Evolutionary conservation across 2,888 invertebrate species (phyloP).

Genomic region (Tanypteryx hageni): DNA sequence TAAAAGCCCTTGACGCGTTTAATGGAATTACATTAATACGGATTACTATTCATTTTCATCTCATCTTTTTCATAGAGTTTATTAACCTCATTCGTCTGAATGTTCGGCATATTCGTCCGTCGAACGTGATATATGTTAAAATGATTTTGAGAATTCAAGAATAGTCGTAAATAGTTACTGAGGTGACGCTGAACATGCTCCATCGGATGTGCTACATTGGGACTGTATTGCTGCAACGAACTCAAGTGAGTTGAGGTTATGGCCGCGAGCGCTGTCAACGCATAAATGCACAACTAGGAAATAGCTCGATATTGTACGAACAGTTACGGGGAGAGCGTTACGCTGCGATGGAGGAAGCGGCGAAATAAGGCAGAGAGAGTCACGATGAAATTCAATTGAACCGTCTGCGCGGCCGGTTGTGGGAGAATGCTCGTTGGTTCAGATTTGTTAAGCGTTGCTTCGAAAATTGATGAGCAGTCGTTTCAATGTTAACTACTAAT

Average conservation of each 20-base stretch:
- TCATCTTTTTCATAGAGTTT: too few relatives aligned
- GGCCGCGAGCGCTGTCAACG: conserved; percentile 14
- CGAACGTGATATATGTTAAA: too few relatives aligned
- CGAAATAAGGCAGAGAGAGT: neutral
- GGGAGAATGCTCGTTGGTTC: neutral
- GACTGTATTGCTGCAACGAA: neutral
- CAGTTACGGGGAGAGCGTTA: neutral
- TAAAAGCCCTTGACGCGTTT: too few relatives aligned
- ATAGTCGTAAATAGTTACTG: neutral
- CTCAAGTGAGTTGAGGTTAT: conserved; percentile 9
- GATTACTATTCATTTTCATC: too few relatives aligned
- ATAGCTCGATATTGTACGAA: conserved; percentile 22
- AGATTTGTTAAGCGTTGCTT: neutral
- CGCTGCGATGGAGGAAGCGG: neutral
- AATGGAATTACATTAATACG: too few relatives aligned
- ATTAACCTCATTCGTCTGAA: too few relatives aligned
- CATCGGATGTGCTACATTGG: neutral
- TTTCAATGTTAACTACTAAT: too few relatives aligned
- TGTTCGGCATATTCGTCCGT: too few relatives aligned
- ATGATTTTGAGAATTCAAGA: too few relatives aligned
- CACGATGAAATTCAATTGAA: neutral
- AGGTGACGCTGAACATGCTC: neutral
- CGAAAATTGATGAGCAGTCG: too few relatives aligned
- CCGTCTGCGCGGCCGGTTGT: neutral
- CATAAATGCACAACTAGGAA: conserved; percentile 14